A percentile compares a stretch with the other conserved stretches of the same genome.
Conservation (phyloP, 2,888 invertebrate genomes). For the Orgyia antiqua region DNA sequence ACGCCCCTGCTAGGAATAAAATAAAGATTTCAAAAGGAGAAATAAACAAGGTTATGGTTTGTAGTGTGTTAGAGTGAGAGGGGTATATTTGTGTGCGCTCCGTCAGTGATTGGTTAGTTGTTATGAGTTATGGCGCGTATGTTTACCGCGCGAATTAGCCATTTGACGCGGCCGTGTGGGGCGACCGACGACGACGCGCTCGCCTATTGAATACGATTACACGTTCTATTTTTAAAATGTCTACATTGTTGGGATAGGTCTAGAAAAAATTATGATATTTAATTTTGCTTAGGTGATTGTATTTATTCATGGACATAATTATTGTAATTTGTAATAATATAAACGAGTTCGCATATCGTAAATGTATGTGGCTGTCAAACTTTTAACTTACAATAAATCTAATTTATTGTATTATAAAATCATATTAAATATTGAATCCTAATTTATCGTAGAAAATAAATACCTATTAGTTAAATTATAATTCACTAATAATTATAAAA, state of each 20-base stretch:
- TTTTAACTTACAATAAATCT: no score
- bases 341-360: no score
- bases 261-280: no score
- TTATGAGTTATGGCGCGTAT: conserved; percentile 74
- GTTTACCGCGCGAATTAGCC: conserved; percentile 73
- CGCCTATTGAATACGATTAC: conserved; percentile 19
- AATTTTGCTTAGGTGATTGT: no score
- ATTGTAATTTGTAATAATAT: no score
- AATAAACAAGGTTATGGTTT: conserved; percentile 67
- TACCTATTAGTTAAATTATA: no score
- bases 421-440: no score
- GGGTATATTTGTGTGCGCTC: conserved; percentile 46
- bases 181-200: conserved; percentile 44
- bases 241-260: not conserved
- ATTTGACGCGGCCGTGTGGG: conserved; percentile 66
- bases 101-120: conserved; percentile 55
- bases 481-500: no score
- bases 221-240: conserved; percentile 6
- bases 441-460: no score
- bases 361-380: no score
- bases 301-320: no score
- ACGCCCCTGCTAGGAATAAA: conserved; percentile 77
- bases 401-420: no score
- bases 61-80: conserved; percentile 68
- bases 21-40: conserved; percentile 72